A percentile compares a stretch with the other conserved stretches of the same genome.
phyloP scores from a whole-genome alignment of 1,140 invertebrate genomes.

The Bombus waltoni region DNA sequence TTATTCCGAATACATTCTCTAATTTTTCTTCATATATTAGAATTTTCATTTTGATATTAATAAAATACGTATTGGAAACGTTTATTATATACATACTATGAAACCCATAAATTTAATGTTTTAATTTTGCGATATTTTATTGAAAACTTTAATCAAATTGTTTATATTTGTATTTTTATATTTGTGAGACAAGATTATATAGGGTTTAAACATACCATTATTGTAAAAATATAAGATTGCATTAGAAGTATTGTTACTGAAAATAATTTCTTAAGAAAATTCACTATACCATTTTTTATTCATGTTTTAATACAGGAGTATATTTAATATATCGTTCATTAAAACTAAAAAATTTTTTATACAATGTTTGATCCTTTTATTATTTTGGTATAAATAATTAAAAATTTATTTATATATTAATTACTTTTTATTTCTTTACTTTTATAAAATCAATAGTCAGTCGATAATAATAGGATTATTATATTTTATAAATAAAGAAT shows the following conservation, averaged over 20 bases:
- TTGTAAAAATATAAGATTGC: neutral
- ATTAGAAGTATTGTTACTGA: neutral
- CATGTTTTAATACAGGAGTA: neutral
- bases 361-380: neutral
- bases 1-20: neutral
- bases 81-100: neutral
- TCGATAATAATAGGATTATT: neutral
- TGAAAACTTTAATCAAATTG: neutral
- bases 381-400: neutral
- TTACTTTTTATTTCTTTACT: neutral
- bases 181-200: neutral
- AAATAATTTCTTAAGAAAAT: neutral
- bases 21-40: neutral
- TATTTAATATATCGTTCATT: neutral
- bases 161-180: neutral
- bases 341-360: neutral
- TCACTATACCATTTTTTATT: neutral
- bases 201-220: neutral
- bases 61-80: neutral
- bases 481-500: neutral
- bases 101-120: neutral
- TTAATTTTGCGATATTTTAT: neutral
- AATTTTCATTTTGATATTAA: neutral
- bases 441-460: neutral
- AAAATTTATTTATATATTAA: neutral